These are phyloP conservation scores for Chamaea fasciata DNA, from an alignment of 2,113 vertebrate species.

Conservation along the genomic window DNA sequence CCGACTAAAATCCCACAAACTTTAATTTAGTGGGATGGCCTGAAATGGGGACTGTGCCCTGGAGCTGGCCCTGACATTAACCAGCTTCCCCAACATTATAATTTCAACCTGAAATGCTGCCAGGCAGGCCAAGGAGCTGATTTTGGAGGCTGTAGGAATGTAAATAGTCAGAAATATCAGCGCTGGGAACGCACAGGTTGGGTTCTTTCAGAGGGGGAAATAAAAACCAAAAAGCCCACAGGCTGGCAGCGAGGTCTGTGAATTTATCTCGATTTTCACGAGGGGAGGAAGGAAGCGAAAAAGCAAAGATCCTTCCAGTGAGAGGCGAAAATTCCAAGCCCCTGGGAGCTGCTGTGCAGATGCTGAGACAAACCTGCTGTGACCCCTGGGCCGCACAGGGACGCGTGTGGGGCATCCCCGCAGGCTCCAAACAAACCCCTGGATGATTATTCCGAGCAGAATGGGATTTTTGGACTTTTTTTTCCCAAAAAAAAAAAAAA, in stretches of 20 bases:
- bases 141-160: not conserved
- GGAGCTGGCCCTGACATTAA: slow-evolving; percentile 12
- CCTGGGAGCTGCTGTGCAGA: not conserved
- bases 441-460: not conserved
- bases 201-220: not conserved
- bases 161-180: not conserved
- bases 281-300: not conserved
- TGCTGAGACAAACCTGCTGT: not conserved
- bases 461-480: too few species aligned
- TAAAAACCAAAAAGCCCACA: not conserved
- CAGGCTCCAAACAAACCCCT: not conserved
- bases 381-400: not conserved
- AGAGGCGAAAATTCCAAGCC: not conserved
- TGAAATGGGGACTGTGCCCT: not conserved
- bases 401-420: rapidly evolving
- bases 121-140: not conserved
- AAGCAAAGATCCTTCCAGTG: not conserved
- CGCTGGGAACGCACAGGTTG: not conserved
- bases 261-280: not conserved
- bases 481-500: not conserved
- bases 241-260: not conserved
- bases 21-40: slow-evolving; percentile 1
- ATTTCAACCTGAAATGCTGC: not conserved
- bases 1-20: not conserved
- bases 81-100: not conserved